Percentiles rank a stretch among this genome's conserved stretches.
phyloP scores from a whole-genome alignment of 53 echinoderm and acorn worm species.

The Holothuria scabra region DNA sequence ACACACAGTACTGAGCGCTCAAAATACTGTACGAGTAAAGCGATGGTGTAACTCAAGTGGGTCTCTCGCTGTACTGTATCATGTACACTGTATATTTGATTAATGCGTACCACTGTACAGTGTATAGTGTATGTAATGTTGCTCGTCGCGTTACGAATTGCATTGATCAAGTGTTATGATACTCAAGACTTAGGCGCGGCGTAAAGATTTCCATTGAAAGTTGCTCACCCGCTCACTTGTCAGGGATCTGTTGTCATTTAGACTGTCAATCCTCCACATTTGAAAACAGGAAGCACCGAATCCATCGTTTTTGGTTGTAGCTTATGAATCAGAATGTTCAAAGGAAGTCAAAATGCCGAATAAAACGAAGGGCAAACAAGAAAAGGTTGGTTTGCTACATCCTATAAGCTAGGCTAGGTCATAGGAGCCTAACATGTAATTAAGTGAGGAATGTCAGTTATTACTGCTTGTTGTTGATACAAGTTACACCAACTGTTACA shows the following conservation, averaged over 20 bases:
- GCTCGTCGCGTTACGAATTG: too few relatives aligned
- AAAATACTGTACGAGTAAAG: too few relatives aligned
- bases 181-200: slow-evolving; percentile 14
- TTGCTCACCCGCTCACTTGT: too few relatives aligned
- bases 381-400: slow-evolving; percentile 14
- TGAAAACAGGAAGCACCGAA: background rate
- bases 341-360: slow-evolving; percentile 12
- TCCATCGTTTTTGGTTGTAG: background rate
- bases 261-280: background rate
- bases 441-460: background rate
- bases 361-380: slow-evolving; percentile 29
- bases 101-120: too few relatives aligned
- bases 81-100: too few relatives aligned
- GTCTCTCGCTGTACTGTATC: too few relatives aligned
- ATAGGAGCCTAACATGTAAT: slow-evolving; percentile 26
- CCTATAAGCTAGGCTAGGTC: slow-evolving; percentile 12
- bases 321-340: slow-evolving; percentile 2
- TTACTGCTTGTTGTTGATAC: too few relatives aligned
- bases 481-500: too few relatives aligned
- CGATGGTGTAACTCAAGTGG: too few relatives aligned
- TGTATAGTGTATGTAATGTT: too few relatives aligned
- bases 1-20: too few relatives aligned
- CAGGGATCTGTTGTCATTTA: background rate
- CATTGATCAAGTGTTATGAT: too few relatives aligned
- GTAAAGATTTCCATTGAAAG: background rate